A percentile compares a stretch with the other conserved stretches of the same genome.
These are phyloP conservation scores for Candoia aspera DNA, from an alignment of 2,113 vertebrate species.

Conservation along the genomic window DNA sequence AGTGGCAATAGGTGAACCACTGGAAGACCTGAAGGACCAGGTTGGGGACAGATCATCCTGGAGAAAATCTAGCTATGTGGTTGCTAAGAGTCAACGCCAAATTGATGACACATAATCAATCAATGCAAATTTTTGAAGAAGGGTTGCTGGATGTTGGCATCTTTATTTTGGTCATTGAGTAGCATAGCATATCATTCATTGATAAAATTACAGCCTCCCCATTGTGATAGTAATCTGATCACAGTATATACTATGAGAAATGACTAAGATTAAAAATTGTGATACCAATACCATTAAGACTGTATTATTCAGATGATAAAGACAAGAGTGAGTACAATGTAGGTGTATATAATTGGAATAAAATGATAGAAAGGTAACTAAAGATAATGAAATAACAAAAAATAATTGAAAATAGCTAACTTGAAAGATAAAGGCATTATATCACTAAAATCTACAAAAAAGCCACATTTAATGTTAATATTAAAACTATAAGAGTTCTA, in stretches of 20 bases:
- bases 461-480: too few relatives aligned
- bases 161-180: neutral
- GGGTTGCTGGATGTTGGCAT: neutral
- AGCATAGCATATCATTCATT: neutral
- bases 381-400: too few relatives aligned
- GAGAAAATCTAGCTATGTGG: neutral
- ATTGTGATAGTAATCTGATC: neutral
- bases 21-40: neutral
- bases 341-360: too few relatives aligned
- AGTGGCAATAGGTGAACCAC: neutral
- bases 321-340: too few relatives aligned
- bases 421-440: too few relatives aligned
- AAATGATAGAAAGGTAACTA: too few relatives aligned
- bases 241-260: neutral
- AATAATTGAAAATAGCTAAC: too few relatives aligned
- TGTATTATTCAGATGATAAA: too few relatives aligned
- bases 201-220: neutral
- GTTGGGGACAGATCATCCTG: neutral
- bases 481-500: too few relatives aligned
- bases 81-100: neutral
- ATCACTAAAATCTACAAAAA: too few relatives aligned
- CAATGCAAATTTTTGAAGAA: neutral
- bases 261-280: neutral
- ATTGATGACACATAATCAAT: neutral
- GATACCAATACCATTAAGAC: too few relatives aligned